Evolutionary conservation across 1,140 invertebrate genomes (phyloP).

Genomic region (Mercenaria mercenaria): DNA sequence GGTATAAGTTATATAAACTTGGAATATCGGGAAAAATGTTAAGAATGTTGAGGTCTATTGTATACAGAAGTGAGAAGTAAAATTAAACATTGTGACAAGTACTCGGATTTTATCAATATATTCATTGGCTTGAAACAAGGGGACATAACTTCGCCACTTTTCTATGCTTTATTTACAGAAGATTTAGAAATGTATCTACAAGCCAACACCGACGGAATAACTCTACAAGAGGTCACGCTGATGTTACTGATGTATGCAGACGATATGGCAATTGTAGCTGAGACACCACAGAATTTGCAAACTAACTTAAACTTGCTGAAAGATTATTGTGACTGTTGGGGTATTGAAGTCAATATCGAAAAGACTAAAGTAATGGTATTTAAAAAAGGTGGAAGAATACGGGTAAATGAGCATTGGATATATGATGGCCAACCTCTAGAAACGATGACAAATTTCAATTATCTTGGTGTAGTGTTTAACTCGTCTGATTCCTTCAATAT

Average conservation of each 20-base stretch:
- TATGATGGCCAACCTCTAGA: conserved; percentile 48
- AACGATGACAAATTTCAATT: conserved; percentile 42
- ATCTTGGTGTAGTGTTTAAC: conserved; percentile 12
- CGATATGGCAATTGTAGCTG: no score
- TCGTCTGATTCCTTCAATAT: background rate
- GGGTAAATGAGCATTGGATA: conserved; percentile 34
- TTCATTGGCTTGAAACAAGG: background rate
- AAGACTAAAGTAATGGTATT: conserved; percentile 58
- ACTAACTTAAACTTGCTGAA: conserved; percentile 20
- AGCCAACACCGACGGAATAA: background rate
- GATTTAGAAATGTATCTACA: background rate
- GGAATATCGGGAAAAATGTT: no score
- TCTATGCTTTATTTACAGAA: background rate
- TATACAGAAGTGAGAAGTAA: background rate
- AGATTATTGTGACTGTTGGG: conserved; percentile 11
- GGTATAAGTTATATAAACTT: no score
- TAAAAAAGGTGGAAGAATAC: conserved; percentile 14
- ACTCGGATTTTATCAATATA: background rate
- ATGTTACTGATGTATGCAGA: conserved; percentile 57
- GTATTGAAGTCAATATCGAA: background rate
- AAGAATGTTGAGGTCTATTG: no score
- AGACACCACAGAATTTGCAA: no score
- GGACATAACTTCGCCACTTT: background rate
- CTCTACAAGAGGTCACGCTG: conserved; percentile 4
- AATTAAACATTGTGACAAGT: conserved; percentile 11